Evolutionary conservation across 2,113 vertebrate genomes (phyloP), one percentile per base, ranked within the genome.

Genomic region (Clarias macrocephalus): DNA sequence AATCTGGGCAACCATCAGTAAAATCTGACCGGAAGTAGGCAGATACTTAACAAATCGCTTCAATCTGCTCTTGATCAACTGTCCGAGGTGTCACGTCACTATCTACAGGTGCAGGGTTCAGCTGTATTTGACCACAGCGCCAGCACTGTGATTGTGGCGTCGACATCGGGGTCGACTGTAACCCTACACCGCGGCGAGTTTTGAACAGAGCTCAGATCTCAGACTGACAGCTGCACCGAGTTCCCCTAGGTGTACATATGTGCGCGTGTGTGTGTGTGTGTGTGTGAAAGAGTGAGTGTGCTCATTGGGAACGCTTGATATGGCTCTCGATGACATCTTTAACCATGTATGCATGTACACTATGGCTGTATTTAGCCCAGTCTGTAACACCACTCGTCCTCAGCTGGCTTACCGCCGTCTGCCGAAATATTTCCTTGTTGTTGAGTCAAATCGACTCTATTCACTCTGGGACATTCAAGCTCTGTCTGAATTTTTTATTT

Each of bases 221-320:
- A 92, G 89, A 92, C 92, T 91, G 91, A 94, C 93, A 95, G 94
- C 94, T 95, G 94, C 93, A 92, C 87, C 87, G 88, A 88, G 92
- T 91, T 91, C 91, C 92, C 85, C 91, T 54, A 91, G 90, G 89
- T 91, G 33, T 82, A 48, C 48, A 48, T 7, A 48, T 2, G 81
- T 89, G 83, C 37, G 66, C 59, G 84, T 83, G 72, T 28, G 66
- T 82, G 83, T 72, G 54, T 81, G 80, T 70, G 79, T 73, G 59
- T 18, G 57, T 48, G 72, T 25, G 68, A n/a, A n/a, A n/a, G n/a
- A 13, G 60, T 54, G 75, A 68, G 80, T 87, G 82, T 92, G 93
- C 92, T 30, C 2, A 6, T 23, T 6, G 79, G 79, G 54, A 56
- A 16, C 5, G 57, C 92, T 92, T 83, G 92, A 94, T 90, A 91